Conservation (phyloP, 2,797 vertebrate species). For the Pogonophryne albipinna region DNA sequence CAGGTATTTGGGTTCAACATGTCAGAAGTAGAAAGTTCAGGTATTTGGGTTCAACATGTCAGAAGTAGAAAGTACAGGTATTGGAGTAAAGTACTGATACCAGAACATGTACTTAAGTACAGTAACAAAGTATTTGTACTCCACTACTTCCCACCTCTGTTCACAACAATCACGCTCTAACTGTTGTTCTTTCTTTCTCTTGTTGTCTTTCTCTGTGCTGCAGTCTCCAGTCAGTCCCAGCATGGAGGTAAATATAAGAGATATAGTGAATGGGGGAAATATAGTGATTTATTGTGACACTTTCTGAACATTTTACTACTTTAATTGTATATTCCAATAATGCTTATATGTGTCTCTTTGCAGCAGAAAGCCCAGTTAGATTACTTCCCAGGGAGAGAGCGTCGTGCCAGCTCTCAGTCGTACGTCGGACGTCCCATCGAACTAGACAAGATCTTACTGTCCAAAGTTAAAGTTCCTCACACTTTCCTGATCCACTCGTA, state of each 20-base stretch:
- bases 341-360: slow-evolving; percentile 14
- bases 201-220: slow-evolving; percentile 16
- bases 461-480: slow-evolving; percentile 97
- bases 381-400: slow-evolving; percentile 90
- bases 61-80: too few relatives aligned
- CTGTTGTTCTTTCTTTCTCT: slow-evolving; percentile 1
- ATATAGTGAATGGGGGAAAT: too few relatives aligned
- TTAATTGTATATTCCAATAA: too few relatives aligned
- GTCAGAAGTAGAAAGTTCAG: too few relatives aligned
- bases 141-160: too few relatives aligned
- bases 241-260: slow-evolving; percentile 86
- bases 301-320: too few relatives aligned
- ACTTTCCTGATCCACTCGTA: slow-evolving; percentile 98
- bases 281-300: too few relatives aligned
- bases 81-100: too few relatives aligned
- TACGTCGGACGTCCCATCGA: slow-evolving; percentile 94
- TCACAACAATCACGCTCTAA: not conserved
- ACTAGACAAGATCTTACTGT: slow-evolving; percentile 94
- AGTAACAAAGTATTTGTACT: too few relatives aligned
- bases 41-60: too few relatives aligned
- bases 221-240: slow-evolving; percentile 93
- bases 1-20: too few relatives aligned
- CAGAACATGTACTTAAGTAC: too few relatives aligned
- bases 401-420: slow-evolving; percentile 93
- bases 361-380: slow-evolving; percentile 92